These are phyloP conservation scores for Dolichoris vasculosae DNA, from an alignment of 1,140 invertebrate species.

Conservation along the genomic window DNA sequence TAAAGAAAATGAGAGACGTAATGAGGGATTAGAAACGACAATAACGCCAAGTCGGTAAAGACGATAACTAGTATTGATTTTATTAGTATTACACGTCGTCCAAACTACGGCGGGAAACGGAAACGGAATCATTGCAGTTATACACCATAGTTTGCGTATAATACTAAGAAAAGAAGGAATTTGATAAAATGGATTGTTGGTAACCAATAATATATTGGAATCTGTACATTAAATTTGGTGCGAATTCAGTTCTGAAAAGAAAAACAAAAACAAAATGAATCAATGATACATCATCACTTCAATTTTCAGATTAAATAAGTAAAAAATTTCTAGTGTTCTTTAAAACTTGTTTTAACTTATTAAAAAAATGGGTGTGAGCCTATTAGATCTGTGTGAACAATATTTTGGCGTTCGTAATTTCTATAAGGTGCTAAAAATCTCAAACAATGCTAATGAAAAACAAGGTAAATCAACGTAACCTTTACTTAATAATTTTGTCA, in stretches of 20 bases:
- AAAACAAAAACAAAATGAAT: background rate
- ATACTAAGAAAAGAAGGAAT: background rate
- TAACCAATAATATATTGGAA: background rate
- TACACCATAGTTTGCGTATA: no score
- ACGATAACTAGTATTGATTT: slow-evolving; percentile 62
- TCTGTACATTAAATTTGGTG: slow-evolving; percentile 6
- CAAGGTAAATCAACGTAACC: slow-evolving; percentile 77
- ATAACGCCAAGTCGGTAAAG: slow-evolving; percentile 61
- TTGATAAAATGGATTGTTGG: background rate
- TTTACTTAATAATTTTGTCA: slow-evolving; percentile 25
- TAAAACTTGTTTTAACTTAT: background rate
- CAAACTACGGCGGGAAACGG: slow-evolving; percentile 17
- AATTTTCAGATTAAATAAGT: background rate
- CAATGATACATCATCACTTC: background rate
- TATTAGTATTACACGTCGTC: background rate
- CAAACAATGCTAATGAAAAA: slow-evolving; percentile 80
- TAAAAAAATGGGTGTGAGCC: slow-evolving; percentile 57
- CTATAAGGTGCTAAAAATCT: slow-evolving; percentile 83
- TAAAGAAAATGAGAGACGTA: background rate
- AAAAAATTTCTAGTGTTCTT: background rate
- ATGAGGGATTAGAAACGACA: background rate
- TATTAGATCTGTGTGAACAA: slow-evolving; percentile 82
- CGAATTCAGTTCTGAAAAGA: background rate
- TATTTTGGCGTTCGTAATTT: slow-evolving; percentile 84
- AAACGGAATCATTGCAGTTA: background rate